Percentiles rank a stretch among this genome's conserved stretches.
Conservation (phyloP, 2,888 invertebrate species). For the Pandemis cinnamomeana region DNA sequence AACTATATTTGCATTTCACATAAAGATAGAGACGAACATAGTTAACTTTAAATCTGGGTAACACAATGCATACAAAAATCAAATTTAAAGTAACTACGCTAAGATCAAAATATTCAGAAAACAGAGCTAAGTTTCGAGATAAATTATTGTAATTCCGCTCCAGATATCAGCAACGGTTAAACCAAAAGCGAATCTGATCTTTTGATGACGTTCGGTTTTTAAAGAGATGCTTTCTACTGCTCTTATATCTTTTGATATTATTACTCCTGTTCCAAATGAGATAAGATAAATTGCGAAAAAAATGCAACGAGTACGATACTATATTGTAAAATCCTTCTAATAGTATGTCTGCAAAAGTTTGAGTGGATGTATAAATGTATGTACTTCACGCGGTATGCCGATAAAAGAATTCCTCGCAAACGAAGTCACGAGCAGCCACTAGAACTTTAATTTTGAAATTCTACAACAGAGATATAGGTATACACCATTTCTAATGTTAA, state of each 20-base stretch:
- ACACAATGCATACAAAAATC: not conserved
- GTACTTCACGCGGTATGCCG: too few relatives aligned
- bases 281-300: not conserved
- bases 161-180: not conserved
- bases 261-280: not conserved
- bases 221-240: not conserved
- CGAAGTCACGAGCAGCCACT: too few relatives aligned
- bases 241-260: not conserved
- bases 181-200: slow-evolving; percentile 2
- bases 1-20: too few relatives aligned
- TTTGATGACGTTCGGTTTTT: not conserved
- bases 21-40: not conserved
- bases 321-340: too few relatives aligned
- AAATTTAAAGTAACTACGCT: not conserved
- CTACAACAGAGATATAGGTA: too few relatives aligned
- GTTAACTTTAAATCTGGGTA: not conserved
- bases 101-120: not conserved
- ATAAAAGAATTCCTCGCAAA: too few relatives aligned
- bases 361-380: too few relatives aligned
- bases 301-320: not conserved
- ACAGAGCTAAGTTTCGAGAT: not conserved
- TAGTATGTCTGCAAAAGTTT: too few relatives aligned
- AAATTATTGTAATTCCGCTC: slow-evolving; percentile 1
- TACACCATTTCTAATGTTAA: too few relatives aligned
- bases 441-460: too few relatives aligned